These are phyloP conservation scores for Pogonus chalceus DNA, from an alignment of 1,140 invertebrate genomes.

Conservation along the genomic window DNA sequence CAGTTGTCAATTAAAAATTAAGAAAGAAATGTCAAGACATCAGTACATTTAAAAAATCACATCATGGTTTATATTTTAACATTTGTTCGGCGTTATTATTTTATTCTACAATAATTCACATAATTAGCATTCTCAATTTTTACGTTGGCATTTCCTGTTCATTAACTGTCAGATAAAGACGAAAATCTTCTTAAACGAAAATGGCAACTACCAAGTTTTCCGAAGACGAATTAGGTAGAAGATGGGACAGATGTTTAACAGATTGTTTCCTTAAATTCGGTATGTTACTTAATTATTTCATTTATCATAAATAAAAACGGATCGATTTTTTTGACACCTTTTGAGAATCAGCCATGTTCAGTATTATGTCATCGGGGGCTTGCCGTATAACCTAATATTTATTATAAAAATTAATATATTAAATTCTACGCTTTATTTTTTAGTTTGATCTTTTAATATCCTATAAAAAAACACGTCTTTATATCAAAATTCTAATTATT, in stretches of 20 bases:
- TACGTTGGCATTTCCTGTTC: not conserved
- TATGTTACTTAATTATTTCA: conserved; percentile 27
- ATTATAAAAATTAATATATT: not conserved
- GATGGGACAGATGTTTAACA: conserved; percentile 50
- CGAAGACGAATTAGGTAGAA: conserved; percentile 45
- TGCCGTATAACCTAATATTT: not conserved
- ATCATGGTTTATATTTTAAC: no score
- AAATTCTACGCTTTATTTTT: no score
- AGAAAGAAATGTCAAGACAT: no score
- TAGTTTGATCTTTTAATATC: no score
- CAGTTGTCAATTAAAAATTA: no score
- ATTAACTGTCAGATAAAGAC: not conserved
- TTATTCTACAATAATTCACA: no score
- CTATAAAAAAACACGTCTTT: no score
- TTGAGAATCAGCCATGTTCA: not conserved
- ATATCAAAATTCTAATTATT: no score
- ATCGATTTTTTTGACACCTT: not conserved
- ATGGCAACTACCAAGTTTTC: conserved; percentile 12
- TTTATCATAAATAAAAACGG: not conserved
- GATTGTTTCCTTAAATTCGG: conserved; percentile 51
- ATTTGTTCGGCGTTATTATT: no score
- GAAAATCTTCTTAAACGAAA: not conserved
- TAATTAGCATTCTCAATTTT: no score
- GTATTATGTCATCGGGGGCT: conserved; percentile 18
- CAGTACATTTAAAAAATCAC: no score